Percentiles rank a stretch among this genome's conserved stretches.
phyloP scores from a whole-genome alignment of 2,888 invertebrate species.

The Iselma pallidipennis region DNA sequence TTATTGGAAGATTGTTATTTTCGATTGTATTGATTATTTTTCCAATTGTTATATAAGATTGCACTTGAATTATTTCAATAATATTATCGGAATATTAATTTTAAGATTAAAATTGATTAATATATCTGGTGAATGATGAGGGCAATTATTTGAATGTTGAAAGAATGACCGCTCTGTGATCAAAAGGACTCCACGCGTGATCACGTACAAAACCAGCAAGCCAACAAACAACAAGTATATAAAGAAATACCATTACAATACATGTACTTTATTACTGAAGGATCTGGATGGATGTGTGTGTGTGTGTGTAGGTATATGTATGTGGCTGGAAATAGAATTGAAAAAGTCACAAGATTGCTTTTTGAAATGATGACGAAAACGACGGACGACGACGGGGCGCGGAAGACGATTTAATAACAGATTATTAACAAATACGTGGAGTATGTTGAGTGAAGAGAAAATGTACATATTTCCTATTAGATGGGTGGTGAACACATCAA shows the following conservation, averaged over 20 bases:
- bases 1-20: background rate
- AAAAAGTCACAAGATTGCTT: no score
- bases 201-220: constrained; percentile 40
- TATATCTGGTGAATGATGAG: constrained; percentile 42
- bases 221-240: constrained; percentile 14
- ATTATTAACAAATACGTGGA: background rate
- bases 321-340: no score
- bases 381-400: background rate
- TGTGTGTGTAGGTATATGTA: no score
- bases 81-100: background rate
- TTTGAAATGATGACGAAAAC: no score
- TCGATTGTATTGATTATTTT: background rate
- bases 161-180: constrained; percentile 48
- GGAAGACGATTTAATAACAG: background rate
- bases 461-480: no score
- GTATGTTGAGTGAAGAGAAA: no score
- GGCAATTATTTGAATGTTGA: constrained; percentile 47
- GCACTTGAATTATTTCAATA: background rate
- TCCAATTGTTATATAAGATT: background rate
- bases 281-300: background rate
- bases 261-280: background rate
- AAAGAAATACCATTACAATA: background rate
- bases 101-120: constrained; percentile 38
- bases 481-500: no score
- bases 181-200: constrained; percentile 49